Conservation (phyloP, 2,797 vertebrate genomes). For the Emydoidea blandingii region DNA sequence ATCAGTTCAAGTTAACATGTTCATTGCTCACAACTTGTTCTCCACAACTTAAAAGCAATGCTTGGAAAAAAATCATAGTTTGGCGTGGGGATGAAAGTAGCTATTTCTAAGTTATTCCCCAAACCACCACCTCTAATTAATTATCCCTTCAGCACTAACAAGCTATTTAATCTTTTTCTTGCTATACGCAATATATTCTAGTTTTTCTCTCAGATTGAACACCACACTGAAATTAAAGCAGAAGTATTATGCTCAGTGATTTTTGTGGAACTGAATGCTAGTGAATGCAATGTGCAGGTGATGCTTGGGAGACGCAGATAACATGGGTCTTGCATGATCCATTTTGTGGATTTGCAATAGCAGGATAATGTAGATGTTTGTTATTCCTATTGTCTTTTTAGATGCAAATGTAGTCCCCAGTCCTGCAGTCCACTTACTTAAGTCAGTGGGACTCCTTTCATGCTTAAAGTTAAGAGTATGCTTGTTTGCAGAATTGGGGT, state of each 20-base stretch:
- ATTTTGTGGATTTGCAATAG: background rate
- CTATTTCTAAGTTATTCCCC: constrained; percentile 21
- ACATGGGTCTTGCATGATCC: accelerated
- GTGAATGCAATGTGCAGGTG: background rate
- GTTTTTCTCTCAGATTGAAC: background rate
- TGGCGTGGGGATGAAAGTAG: constrained; percentile 9
- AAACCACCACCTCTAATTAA: constrained; percentile 48
- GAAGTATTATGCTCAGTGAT: background rate
- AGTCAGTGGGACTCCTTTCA: background rate
- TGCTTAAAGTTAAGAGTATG: background rate
- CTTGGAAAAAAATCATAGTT: background rate
- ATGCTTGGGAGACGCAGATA: background rate
- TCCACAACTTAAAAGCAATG: constrained; percentile 33
- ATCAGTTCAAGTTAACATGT: constrained; percentile 49
- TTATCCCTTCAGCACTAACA: constrained; percentile 19
- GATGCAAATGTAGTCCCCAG: background rate
- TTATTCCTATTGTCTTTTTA: background rate
- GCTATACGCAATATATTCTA: background rate
- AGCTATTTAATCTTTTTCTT: constrained; percentile 52
- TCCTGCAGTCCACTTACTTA: background rate
- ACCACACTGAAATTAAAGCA: background rate
- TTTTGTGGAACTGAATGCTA: background rate
- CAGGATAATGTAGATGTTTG: background rate
- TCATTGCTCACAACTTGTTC: constrained; percentile 34
- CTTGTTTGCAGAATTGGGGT: background rate